Percentiles rank a stretch among this genome's conserved stretches.
phyloP scores from a whole-genome alignment of 2,888 invertebrate genomes.

The Metallyticus violacea region DNA sequence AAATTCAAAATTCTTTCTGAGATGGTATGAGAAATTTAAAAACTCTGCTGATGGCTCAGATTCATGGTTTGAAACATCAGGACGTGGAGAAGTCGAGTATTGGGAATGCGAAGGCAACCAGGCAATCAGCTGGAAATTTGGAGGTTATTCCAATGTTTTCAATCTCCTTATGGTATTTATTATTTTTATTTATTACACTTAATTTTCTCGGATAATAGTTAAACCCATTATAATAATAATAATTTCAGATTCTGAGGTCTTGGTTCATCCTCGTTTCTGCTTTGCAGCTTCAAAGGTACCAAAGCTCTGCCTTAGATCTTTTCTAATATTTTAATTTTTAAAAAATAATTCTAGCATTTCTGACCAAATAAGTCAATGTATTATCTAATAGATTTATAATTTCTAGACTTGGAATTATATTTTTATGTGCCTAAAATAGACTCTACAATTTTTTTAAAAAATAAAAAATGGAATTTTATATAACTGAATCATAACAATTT shows the following conservation, averaged over 20 bases:
- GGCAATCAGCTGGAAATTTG: constrained; percentile 69
- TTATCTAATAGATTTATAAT: too few species aligned
- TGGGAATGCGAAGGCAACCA: constrained; percentile 68
- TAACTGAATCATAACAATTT: too few species aligned
- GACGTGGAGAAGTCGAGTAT: constrained; percentile 59
- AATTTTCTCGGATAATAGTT: neutral
- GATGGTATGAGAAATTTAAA: constrained; percentile 57
- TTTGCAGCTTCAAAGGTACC: too few species aligned
- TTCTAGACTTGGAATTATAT: too few species aligned
- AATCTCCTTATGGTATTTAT: constrained; percentile 62
- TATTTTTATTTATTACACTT: neutral
- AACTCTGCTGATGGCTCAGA: constrained; percentile 58
- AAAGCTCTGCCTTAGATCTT: too few species aligned
- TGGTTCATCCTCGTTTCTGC: neutral
- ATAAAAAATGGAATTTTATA: too few species aligned
- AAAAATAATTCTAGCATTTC: too few species aligned
- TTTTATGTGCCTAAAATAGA: too few species aligned
- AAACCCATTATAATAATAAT: too few species aligned
- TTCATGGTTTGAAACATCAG: constrained; percentile 65
- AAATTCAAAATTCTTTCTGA: constrained; percentile 41
- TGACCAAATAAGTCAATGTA: too few species aligned
- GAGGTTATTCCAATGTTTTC: constrained; percentile 66
- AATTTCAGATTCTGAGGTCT: neutral
- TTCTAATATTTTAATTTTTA: too few species aligned
- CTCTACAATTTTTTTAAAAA: too few species aligned